phyloP scores from a whole-genome alignment of 2,888 invertebrate species.

The Caenorhabditis sinica region DNA sequence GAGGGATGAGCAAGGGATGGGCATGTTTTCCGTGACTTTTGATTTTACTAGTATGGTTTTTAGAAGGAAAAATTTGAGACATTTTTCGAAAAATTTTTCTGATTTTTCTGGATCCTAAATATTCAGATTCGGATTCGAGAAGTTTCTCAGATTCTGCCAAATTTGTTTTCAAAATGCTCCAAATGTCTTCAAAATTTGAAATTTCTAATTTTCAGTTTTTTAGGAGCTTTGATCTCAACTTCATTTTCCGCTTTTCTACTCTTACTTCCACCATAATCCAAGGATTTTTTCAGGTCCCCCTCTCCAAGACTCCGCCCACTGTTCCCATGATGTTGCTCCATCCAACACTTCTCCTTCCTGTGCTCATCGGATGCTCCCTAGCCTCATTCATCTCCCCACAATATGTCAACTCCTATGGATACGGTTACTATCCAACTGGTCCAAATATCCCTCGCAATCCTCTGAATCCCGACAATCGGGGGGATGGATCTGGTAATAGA shows the following conservation, averaged over 20 bases:
- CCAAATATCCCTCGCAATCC: background rate
- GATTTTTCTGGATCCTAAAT: background rate
- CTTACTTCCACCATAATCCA: background rate
- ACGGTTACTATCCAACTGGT: background rate
- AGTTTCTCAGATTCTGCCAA: background rate
- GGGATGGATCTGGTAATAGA: background rate
- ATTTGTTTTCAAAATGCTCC: no score
- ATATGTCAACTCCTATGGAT: background rate
- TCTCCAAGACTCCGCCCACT: background rate
- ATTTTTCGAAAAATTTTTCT: background rate
- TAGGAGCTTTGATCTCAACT: background rate
- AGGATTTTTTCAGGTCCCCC: background rate
- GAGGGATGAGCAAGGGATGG: constrained; percentile 2
- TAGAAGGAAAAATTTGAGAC: no score
- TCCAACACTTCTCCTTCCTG: constrained; percentile 3
- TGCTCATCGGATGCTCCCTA: constrained; percentile 25
- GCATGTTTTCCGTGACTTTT: background rate
- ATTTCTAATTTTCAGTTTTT: background rate
- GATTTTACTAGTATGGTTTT: background rate
- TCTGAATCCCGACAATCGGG: background rate
- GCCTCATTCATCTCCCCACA: constrained; percentile 29
- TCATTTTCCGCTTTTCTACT: background rate
- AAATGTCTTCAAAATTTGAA: background rate
- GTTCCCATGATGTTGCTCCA: constrained; percentile 12
- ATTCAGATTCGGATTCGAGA: background rate